Base-by-base conservation (phyloP, 2,113 vertebrate species). In the Pomatostomus ruficeps region DNA sequence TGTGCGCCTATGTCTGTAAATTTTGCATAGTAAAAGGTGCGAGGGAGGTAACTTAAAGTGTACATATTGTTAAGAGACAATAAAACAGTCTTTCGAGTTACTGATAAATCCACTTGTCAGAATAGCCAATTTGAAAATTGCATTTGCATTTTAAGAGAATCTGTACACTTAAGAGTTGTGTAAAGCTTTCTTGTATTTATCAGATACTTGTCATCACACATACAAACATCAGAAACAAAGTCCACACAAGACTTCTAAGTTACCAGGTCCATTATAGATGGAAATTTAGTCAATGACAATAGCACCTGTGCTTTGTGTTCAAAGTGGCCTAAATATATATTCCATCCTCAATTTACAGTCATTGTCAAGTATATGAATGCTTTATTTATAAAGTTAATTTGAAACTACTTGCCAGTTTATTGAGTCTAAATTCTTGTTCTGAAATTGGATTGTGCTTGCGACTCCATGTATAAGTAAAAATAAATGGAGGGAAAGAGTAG, bases 11-110 rank as follows among this genome's bases (percentile, higher is more conserved):
- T 2, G 7, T 55, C 72, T 95, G 85, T 95, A 93, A 83, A 85
- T 95, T 89, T 58, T 97, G 89, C 94, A 94, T 11, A 95, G 36
- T 59, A 67, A 66, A 96, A 77, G 59, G 71, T 94, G 78, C 1
- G 15, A 93, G 51, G 26, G 38, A 85, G 28, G 75, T 94, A 93
- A 91, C 62, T 67, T 85, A 80, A 18, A 46, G 38, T 89, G 87
- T 96, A 85, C 11, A 43, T 94, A 77, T 31, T 76, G 29, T 52
- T 79, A 84, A 77, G 70, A 79, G 66, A 55, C 25, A 67, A 73
- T 28, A 72, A 59, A 84, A 51, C 1, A 28, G 33, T 80, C 29
- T 78, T 67, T 93, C 25, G 80, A 66, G 51, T 85, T 86, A 58
- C 45, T 59, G 55, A 42, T 82, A 74, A 61, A 88, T 31, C 45